Evolutionary conservation across 2,797 vertebrate genomes (phyloP).

Genomic region (Tangara arthus): DNA sequence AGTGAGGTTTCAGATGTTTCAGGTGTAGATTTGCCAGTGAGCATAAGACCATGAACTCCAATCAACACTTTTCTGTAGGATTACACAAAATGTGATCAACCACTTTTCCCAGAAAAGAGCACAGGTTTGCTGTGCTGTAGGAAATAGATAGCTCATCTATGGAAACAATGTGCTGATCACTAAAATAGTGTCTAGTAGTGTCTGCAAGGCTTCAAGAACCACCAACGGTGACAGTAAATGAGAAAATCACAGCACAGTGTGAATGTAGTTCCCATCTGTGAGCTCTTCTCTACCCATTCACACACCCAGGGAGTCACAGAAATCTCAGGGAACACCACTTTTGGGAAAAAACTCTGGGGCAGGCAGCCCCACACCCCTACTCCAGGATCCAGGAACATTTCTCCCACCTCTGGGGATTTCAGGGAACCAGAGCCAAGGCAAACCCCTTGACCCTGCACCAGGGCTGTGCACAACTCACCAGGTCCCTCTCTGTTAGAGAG

Average conservation of each 20-base stretch:
- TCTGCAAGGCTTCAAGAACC: neutral
- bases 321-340: neutral
- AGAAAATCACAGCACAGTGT: neutral
- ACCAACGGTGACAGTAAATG: neutral
- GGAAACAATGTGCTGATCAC: neutral
- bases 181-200: neutral
- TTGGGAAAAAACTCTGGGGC: neutral
- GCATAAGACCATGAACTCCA: neutral
- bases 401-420: neutral
- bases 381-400: neutral
- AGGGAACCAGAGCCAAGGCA: neutral
- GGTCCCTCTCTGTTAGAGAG: neutral
- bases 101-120: neutral
- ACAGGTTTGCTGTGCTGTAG: neutral
- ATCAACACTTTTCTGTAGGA: accelerated
- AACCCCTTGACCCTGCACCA: neutral
- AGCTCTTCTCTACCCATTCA: neutral
- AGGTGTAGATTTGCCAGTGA: neutral
- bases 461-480: neutral
- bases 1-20: neutral
- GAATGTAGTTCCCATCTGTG: neutral
- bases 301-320: neutral
- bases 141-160: neutral
- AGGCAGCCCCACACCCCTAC: neutral
- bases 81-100: neutral